Base-by-base conservation (phyloP, 2,888 invertebrate species). In the Alviniconcha strummeri region DNA sequence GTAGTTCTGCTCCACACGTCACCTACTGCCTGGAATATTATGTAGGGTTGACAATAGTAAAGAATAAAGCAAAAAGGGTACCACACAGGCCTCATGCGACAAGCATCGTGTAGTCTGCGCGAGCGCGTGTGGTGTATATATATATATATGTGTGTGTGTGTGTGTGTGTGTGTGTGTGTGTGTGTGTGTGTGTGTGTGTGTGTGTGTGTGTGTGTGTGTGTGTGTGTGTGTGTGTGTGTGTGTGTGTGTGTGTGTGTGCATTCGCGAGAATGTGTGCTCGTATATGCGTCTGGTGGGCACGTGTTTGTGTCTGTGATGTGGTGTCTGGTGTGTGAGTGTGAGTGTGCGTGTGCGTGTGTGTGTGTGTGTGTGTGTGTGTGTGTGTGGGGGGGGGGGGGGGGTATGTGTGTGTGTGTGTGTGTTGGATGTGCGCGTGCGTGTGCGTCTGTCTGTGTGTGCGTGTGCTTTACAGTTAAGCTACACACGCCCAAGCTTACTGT, bases 321-420 rank as follows among this genome's bases (percentile, higher is more conserved):
- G 36, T 36, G 36, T 36, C 1, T 36, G 36, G 36, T 36, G 36
- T 36, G 57, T 57, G 56, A n/a, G 77, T 55, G 77, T 55, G n/a
- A n/a, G 69, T 69, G 69, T 69, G 69, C 15, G 69, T 69, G 69
- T 69, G 69, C n/a, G 69, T 69, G 69, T 69, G 69, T 69, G 69
- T 69, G 69, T 69, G 69, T 69, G 69, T 69, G 69, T 69, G 69
- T 69, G 69, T 69, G 69, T 69, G 69, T 69, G 69, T 69, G 69
- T 69, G 69, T 69, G 69, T 69, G n/a, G n/a, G n/a, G n/a, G n/a
- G n/a, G n/a, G n/a, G n/a, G n/a, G n/a, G n/a, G n/a, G n/a, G n/a
- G n/a, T n/a, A n/a, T n/a, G 69, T 69, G 69, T 69, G 11, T 69
- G 3, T 69, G 69, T 69, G 7, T 15, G 69, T 69, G 15, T 69